Conservation (phyloP, 2,113 vertebrate species). For the Atractosteus spatula region DNA sequence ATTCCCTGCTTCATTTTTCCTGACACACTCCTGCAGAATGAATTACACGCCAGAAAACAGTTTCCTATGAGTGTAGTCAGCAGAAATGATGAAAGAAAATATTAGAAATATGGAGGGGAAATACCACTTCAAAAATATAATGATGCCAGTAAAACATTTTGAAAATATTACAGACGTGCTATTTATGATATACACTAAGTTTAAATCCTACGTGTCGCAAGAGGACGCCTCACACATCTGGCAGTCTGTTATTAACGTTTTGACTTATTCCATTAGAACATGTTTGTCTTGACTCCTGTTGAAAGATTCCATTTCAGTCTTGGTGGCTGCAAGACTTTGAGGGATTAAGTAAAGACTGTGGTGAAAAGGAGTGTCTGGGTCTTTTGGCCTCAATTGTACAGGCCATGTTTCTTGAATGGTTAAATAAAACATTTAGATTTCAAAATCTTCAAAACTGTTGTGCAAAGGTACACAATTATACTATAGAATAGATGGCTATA, state of each 20-base stretch:
- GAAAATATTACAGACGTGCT: not conserved
- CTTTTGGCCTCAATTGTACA: constrained; percentile 10
- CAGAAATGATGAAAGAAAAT: not conserved
- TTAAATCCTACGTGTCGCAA: not conserved
- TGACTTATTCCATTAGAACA: constrained; percentile 12
- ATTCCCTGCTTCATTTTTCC: not conserved
- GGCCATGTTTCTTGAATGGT: not conserved
- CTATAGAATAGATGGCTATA: no score
- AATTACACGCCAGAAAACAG: not conserved
- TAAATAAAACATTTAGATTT: constrained; percentile 12
- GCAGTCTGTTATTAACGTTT: constrained; percentile 12
- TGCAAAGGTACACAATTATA: no score
- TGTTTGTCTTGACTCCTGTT: constrained; percentile 8
- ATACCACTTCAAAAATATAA: not conserved
- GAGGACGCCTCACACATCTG: not conserved
- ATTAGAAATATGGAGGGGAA: not conserved
- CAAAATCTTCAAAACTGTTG: not conserved
- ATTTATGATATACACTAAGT: not conserved
- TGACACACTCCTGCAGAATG: not conserved
- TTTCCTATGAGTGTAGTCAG: constrained; percentile 1
- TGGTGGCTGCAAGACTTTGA: constrained; percentile 1
- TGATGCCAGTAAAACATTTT: not conserved
- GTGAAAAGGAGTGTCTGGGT: not conserved
- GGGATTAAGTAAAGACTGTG: constrained; percentile 8
- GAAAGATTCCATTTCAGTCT: constrained; percentile 3